Percentiles rank a stretch among this genome's conserved stretches.
phyloP scores from a whole-genome alignment of 2,888 invertebrate genomes.

The Coenonympha arcania region DNA sequence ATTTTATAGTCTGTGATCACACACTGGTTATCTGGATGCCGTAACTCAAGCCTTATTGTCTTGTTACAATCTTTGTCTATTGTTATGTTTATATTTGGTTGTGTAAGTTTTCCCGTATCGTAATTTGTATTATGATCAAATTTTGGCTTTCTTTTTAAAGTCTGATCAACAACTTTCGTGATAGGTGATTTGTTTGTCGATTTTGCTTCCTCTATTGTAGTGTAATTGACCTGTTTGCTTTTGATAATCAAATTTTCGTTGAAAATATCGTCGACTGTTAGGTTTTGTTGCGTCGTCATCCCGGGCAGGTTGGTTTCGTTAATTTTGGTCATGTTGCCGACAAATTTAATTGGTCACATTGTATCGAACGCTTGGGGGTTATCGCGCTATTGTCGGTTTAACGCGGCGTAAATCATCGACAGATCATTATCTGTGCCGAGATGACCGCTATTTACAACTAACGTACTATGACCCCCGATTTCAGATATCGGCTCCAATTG shows the following conservation, averaged over 20 bases:
- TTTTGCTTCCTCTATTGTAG: slow-evolving; percentile 28
- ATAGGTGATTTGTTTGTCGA: slow-evolving; percentile 29
- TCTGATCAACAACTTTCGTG: slow-evolving; percentile 35
- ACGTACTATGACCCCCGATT: slow-evolving; percentile 39
- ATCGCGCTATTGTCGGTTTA: slow-evolving; percentile 67
- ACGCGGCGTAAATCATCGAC: slow-evolving; percentile 69
- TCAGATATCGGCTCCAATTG: slow-evolving; percentile 33
- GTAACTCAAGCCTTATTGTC: slow-evolving; percentile 42
- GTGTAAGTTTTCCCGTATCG: slow-evolving; percentile 30
- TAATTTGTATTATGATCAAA: slow-evolving; percentile 37
- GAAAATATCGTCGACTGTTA: slow-evolving; percentile 56
- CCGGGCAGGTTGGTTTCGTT: slow-evolving; percentile 52
- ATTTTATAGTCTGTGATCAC: slow-evolving; percentile 22
- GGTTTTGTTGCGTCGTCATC: slow-evolving; percentile 48
- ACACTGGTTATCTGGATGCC: slow-evolving; percentile 22
- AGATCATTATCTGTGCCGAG: slow-evolving; percentile 66
- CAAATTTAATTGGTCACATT: slow-evolving; percentile 67
- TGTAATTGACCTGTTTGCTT: slow-evolving; percentile 43
- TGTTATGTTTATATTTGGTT: slow-evolving; percentile 52
- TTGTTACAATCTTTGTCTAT: slow-evolving; percentile 52
- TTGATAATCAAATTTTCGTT: slow-evolving; percentile 48
- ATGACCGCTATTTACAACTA: slow-evolving; percentile 60
- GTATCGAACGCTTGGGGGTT: slow-evolving; percentile 51
- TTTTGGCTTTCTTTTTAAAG: slow-evolving; percentile 45
- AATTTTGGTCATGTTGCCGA: slow-evolving; percentile 61